Evolutionary conservation across 2,888 invertebrate species (phyloP).

Genomic region (Philereme transversata): DNA sequence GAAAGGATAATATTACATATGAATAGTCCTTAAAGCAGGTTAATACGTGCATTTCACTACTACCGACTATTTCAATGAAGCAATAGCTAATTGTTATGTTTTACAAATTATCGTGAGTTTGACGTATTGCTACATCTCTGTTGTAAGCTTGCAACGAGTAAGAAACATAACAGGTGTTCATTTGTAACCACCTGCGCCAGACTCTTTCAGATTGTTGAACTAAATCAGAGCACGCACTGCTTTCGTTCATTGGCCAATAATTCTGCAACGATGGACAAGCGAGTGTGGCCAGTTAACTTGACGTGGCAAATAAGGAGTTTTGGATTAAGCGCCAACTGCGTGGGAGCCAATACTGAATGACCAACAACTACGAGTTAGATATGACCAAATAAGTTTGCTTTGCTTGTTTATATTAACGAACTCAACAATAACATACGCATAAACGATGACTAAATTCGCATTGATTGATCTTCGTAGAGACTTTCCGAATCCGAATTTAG

Average conservation of each 20-base stretch:
- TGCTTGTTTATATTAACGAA: background rate
- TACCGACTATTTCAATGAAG: conserved; percentile 23
- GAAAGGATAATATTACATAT: too few relatives aligned
- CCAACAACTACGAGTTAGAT: conserved; percentile 17
- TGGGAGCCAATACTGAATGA: conserved; percentile 49
- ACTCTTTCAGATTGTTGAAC: conserved; percentile 39
- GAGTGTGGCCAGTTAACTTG: conserved; percentile 53
- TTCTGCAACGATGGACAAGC: conserved; percentile 68
- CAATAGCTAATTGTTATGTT: conserved; percentile 30
- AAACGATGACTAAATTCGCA: conserved; percentile 1
- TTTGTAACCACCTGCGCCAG: conserved; percentile 44
- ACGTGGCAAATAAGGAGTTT: conserved; percentile 48
- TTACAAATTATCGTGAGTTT: conserved; percentile 27
- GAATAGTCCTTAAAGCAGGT: background rate
- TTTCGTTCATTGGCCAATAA: conserved; percentile 52
- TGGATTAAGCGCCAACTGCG: conserved; percentile 44
- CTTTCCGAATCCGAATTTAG: conserved; percentile 31
- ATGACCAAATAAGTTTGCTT: background rate
- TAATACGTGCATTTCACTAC: conserved; percentile 4
- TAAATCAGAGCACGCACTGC: conserved; percentile 53
- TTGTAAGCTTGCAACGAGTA: conserved; percentile 36
- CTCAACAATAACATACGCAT: background rate
- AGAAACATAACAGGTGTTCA: conserved; percentile 41
- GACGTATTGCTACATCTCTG: conserved; percentile 21
- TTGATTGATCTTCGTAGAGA: conserved; percentile 14